A percentile compares a stretch with the other conserved stretches of the same genome.
These are phyloP conservation scores for Zalophus californianus DNA, from an alignment of 2,797 vertebrate species.

Conservation along the genomic window DNA sequence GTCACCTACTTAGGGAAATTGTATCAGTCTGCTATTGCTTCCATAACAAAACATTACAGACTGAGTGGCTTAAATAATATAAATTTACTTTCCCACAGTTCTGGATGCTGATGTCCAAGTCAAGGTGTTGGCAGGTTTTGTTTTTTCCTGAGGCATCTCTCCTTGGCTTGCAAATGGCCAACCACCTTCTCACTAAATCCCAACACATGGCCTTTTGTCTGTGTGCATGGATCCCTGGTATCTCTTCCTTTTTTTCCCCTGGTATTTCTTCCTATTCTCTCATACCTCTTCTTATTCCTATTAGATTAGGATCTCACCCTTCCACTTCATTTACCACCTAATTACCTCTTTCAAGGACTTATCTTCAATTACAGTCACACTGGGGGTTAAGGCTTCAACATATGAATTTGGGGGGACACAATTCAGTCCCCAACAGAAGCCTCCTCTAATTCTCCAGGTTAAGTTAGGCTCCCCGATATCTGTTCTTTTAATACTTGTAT, in stretches of 20 bases:
- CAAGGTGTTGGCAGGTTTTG: neutral
- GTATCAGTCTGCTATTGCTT: neutral
- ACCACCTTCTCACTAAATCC: neutral
- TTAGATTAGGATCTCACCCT: neutral
- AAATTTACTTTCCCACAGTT: neutral
- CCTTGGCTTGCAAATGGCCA: neutral
- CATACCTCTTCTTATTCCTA: neutral
- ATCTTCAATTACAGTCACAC: neutral
- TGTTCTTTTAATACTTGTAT: neutral
- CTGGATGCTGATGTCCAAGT: neutral
- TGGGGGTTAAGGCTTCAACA: neutral
- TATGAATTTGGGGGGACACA: neutral
- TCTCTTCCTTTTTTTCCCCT: neutral
- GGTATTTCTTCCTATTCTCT: neutral
- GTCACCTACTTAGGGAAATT: neutral
- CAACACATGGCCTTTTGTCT: neutral
- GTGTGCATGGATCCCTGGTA: neutral
- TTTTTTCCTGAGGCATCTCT: neutral
- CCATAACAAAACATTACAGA: neutral
- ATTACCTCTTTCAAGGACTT: neutral
- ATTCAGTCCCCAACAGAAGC: neutral
- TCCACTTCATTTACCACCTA: neutral
- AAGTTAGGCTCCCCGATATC: neutral
- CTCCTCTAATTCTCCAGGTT: neutral
- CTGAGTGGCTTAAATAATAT: neutral